phyloP scores from a whole-genome alignment of 2,888 invertebrate genomes.

The Resseliella maxima region DNA sequence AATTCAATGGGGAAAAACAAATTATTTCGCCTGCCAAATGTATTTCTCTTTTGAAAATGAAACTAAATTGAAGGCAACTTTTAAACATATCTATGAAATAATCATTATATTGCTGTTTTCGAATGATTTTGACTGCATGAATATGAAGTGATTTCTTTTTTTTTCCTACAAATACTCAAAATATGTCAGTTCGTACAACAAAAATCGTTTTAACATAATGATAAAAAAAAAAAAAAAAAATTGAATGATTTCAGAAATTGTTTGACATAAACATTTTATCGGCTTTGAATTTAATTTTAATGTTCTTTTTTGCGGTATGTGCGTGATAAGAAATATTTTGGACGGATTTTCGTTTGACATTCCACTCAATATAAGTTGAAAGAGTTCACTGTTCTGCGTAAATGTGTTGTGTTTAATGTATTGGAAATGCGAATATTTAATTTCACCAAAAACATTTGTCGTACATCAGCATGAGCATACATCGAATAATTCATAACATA shows the following conservation, averaged over 20 bases:
- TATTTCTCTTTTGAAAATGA: no score
- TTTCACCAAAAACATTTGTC: background rate
- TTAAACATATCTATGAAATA: no score
- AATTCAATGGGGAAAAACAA: no score
- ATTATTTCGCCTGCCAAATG: no score
- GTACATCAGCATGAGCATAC: background rate
- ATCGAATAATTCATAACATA: background rate
- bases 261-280: background rate
- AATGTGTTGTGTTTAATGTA: background rate
- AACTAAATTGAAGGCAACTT: no score
- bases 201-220: no score
- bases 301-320: background rate
- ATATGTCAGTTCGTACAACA: no score
- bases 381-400: background rate
- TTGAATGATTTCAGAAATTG: background rate
- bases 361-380: background rate
- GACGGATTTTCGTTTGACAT: background rate
- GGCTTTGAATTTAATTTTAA: background rate
- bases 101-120: no score
- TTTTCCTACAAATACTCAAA: no score
- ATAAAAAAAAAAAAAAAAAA: no score
- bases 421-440: background rate
- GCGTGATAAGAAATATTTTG: background rate
- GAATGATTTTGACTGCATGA: no score
- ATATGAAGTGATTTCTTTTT: no score